Evolutionary conservation across 2,797 vertebrate species (phyloP).

Genomic region (Halcyon smyrnensis): DNA sequence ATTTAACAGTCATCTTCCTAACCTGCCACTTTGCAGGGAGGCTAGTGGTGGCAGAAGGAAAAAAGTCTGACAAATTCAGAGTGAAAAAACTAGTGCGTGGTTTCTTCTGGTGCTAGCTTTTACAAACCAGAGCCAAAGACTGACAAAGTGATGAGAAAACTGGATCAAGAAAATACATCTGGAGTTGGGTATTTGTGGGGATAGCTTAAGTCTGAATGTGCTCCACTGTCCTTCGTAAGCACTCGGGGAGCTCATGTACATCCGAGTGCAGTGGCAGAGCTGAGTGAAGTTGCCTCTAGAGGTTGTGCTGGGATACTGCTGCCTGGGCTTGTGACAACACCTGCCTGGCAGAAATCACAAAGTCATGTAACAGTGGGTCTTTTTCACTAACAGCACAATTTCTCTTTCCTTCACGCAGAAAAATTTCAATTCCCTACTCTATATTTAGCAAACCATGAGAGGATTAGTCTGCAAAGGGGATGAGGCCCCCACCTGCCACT

Average conservation of each 20-base stretch:
- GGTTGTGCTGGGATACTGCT: neutral
- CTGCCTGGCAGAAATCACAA: neutral
- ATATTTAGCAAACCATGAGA: neutral
- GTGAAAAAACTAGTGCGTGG: neutral
- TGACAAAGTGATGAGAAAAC: neutral
- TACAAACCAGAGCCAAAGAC: neutral
- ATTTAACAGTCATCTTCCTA: neutral
- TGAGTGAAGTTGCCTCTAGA: neutral
- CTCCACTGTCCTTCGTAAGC: accelerated
- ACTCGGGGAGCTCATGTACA: accelerated
- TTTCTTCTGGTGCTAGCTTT: neutral
- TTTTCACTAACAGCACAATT: neutral
- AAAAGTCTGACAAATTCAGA: neutral
- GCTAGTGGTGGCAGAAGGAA: neutral
- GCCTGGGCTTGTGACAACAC: neutral
- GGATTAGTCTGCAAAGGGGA: neutral
- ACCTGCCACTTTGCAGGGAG: neutral
- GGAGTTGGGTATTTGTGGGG: neutral
- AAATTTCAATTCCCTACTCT: neutral
- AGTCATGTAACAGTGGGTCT: accelerated
- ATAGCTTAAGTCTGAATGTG: neutral
- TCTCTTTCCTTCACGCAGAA: neutral
- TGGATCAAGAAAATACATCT: neutral
- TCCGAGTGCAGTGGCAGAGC: neutral
- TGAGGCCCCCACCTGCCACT: neutral